Percentiles rank a stretch among this genome's conserved stretches.
phyloP scores from a whole-genome alignment of 2,113 vertebrate genomes.

The Myotis davidii region DNA sequence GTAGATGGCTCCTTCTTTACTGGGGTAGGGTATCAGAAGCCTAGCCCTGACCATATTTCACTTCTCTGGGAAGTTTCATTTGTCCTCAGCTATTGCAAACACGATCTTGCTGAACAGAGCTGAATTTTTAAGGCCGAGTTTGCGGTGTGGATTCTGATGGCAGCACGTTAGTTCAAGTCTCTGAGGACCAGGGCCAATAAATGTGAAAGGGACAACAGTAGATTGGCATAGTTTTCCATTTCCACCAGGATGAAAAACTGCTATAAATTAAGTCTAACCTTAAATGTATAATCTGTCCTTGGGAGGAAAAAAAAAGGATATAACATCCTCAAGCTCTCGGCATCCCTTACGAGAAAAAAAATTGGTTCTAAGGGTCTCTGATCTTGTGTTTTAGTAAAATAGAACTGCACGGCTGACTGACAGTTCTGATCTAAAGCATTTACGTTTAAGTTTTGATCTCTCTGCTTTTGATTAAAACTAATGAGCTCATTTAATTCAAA shows the following conservation, averaged over 20 bases:
- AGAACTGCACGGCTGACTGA: constrained; percentile 94
- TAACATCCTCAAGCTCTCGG: constrained; percentile 89
- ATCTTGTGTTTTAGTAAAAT: constrained; percentile 96
- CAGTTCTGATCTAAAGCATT: constrained; percentile 97
- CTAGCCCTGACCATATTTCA: constrained; percentile 59
- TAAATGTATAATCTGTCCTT: constrained; percentile 92
- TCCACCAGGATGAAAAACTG: constrained; percentile 83
- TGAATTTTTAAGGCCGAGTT: constrained; percentile 79
- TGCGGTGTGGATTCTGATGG: constrained; percentile 80
- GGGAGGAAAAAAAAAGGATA: constrained; percentile 73
- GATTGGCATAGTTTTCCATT: constrained; percentile 84
- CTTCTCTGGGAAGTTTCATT: constrained; percentile 76
- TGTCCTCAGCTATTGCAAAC: constrained; percentile 69
- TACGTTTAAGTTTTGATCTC: constrained; percentile 98
- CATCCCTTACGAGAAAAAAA: constrained; percentile 90
- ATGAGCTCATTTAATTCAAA: constrained; percentile 99
- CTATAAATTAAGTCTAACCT: constrained; percentile 90
- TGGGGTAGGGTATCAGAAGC: constrained; percentile 55
- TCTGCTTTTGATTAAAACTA: constrained; percentile 98
- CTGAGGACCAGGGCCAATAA: constrained; percentile 84
- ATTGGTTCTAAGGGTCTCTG: constrained; percentile 94
- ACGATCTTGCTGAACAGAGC: constrained; percentile 77
- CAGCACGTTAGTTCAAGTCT: constrained; percentile 82
- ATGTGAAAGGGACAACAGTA: constrained; percentile 82
- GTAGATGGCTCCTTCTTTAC: background rate